Conservation (phyloP, 2,888 invertebrate genomes). For the Eupithecia vulgata region DNA sequence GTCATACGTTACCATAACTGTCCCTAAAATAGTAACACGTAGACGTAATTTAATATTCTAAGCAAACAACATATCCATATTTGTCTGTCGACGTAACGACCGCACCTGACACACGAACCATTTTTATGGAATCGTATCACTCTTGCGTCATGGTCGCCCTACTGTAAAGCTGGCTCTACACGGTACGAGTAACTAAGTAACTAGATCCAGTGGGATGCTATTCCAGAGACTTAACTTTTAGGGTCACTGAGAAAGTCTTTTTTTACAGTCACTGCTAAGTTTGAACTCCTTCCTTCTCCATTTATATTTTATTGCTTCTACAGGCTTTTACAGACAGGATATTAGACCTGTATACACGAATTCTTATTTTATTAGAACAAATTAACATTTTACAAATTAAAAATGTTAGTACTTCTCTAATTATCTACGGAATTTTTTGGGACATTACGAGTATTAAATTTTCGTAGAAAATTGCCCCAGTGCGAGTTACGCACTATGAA, state of each 20-base stretch:
- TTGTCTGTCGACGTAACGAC: slow-evolving; percentile 33
- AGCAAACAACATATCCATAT: slow-evolving; percentile 37
- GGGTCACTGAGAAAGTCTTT: no score
- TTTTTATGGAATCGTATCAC: slow-evolving; percentile 43
- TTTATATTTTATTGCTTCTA: background rate
- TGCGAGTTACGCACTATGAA: no score
- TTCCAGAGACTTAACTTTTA: background rate
- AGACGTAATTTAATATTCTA: slow-evolving; percentile 32
- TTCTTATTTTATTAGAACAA: no score
- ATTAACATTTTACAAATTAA: no score
- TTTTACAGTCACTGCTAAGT: no score
- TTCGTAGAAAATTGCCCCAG: no score
- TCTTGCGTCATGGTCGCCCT: slow-evolving; percentile 55
- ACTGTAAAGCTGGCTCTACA: slow-evolving; percentile 18
- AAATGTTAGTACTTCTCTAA: no score
- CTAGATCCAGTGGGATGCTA: background rate
- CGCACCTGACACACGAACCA: slow-evolving; percentile 28
- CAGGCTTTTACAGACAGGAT: background rate
- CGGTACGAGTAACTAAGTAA: slow-evolving; percentile 3
- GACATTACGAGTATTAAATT: no score
- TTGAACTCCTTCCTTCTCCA: no score
- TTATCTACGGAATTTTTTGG: no score
- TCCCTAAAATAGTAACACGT: slow-evolving; percentile 23
- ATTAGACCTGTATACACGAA: no score
- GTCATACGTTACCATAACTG: background rate